phyloP scores from a whole-genome alignment of 2,888 invertebrate species.

The Andrena trimmerana region DNA sequence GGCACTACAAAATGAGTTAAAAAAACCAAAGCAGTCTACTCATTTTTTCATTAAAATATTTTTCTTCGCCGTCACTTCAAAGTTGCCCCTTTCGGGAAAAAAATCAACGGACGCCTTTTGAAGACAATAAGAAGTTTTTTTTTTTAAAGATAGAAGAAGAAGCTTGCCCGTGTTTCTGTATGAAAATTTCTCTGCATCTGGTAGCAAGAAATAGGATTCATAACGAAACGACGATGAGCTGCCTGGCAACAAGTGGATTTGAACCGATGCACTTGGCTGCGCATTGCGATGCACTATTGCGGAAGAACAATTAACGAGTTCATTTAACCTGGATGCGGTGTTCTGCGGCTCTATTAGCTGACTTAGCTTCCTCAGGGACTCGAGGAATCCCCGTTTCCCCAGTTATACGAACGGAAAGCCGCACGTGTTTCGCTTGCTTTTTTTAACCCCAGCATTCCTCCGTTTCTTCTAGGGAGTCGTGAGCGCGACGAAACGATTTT shows the following conservation, averaged over 20 bases:
- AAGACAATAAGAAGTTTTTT: no score
- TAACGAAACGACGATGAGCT: slow-evolving; percentile 17
- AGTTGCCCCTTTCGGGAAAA: no score
- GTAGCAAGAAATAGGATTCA: neutral
- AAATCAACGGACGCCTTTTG: no score
- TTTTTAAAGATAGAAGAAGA: no score
- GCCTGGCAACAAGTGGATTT: slow-evolving; percentile 49
- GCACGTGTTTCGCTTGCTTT: slow-evolving; percentile 37
- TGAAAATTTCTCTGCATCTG: no score
- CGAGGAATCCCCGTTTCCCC: slow-evolving; percentile 40
- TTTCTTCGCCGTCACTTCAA: no score
- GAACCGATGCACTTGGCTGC: slow-evolving; percentile 49
- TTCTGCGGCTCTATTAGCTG: slow-evolving; percentile 50
- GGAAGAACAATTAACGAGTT: slow-evolving; percentile 65
- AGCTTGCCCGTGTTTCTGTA: no score
- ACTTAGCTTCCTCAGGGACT: slow-evolving; percentile 9
- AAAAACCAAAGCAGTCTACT: no score
- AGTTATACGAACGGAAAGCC: slow-evolving; percentile 31
- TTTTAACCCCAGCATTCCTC: slow-evolving; percentile 31
- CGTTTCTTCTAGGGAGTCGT: slow-evolving; percentile 36
- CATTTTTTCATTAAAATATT: no score
- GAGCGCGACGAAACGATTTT: slow-evolving; percentile 44
- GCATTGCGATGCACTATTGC: slow-evolving; percentile 41
- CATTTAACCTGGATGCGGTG: slow-evolving; percentile 54
- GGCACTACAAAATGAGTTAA: no score